Evolutionary conservation across 1,140 invertebrate species (phyloP).

Genomic region (Philaenus spumarius): DNA sequence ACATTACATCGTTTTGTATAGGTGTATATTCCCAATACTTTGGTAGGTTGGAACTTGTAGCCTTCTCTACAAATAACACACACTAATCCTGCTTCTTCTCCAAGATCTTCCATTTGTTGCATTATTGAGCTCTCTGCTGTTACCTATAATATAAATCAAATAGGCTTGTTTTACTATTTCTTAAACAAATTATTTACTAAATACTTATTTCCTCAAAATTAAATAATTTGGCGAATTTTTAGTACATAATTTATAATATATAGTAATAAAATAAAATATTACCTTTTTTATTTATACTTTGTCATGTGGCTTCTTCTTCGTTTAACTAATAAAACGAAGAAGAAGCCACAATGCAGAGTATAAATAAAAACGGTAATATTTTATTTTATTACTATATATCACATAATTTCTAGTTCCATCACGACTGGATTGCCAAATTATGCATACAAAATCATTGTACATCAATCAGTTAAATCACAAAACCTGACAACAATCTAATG

Average conservation of each 20-base stretch:
- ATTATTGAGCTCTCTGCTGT: constrained; percentile 83
- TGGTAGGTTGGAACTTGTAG: constrained; percentile 88
- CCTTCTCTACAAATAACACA: constrained; percentile 98
- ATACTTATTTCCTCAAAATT: background rate
- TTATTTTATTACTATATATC: too few relatives aligned
- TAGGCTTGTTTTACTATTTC: background rate
- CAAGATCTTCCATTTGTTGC: constrained; percentile 90
- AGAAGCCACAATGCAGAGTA: background rate
- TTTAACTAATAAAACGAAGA: too few relatives aligned
- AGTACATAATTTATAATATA: too few relatives aligned
- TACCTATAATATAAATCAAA: constrained; percentile 48
- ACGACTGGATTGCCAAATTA: background rate
- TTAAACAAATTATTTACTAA: background rate
- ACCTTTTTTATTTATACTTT: too few relatives aligned
- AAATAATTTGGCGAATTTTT: too few relatives aligned
- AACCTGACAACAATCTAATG: too few relatives aligned
- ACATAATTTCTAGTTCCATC: background rate
- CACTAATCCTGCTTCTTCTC: constrained; percentile 91
- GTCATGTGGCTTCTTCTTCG: too few relatives aligned
- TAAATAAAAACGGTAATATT: constrained; percentile 2
- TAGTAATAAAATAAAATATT: too few relatives aligned
- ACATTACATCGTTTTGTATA: constrained; percentile 93
- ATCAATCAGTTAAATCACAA: too few relatives aligned
- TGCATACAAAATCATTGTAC: background rate
- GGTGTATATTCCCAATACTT: constrained; percentile 92